These are phyloP conservation scores for Mesaphorura yosii DNA, from an alignment of 1,140 invertebrate genomes.

Conservation along the genomic window DNA sequence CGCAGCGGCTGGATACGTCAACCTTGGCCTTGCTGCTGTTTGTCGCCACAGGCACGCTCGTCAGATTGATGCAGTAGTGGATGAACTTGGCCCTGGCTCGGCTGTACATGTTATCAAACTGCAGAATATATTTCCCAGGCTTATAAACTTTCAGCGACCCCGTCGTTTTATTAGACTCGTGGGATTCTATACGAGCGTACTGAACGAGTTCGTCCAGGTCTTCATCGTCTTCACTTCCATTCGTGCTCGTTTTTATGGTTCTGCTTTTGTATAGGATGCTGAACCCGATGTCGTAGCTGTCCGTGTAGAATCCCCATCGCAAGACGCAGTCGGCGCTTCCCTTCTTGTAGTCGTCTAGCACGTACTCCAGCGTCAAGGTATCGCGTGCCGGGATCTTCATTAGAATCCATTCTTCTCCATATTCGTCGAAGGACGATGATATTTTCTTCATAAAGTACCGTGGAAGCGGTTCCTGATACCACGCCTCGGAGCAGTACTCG, in stretches of 20 bases:
- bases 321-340: neutral
- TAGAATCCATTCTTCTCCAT: neutral
- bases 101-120: slow-evolving; percentile 4
- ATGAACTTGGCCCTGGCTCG: neutral
- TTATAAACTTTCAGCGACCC: neutral
- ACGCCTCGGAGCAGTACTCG: slow-evolving; percentile 1
- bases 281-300: slow-evolving; percentile 6
- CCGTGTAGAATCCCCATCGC: slow-evolving; percentile 1
- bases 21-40: too few species aligned
- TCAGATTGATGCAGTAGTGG: neutral
- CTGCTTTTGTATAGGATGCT: neutral
- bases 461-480: neutral
- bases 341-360: neutral
- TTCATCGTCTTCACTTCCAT: neutral
- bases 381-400: neutral
- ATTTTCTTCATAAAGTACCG: slow-evolving; percentile 2
- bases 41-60: too few species aligned
- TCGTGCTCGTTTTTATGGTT: too few species aligned
- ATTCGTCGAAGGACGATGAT: neutral
- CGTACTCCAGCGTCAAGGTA: neutral
- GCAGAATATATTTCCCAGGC: neutral
- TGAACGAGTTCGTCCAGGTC: neutral
- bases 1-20: too few species aligned
- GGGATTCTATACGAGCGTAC: neutral
- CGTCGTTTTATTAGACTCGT: neutral